These are phyloP conservation scores for Oreochromis niloticus DNA, from an alignment of 2,113 vertebrate species.

Conservation along the genomic window DNA sequence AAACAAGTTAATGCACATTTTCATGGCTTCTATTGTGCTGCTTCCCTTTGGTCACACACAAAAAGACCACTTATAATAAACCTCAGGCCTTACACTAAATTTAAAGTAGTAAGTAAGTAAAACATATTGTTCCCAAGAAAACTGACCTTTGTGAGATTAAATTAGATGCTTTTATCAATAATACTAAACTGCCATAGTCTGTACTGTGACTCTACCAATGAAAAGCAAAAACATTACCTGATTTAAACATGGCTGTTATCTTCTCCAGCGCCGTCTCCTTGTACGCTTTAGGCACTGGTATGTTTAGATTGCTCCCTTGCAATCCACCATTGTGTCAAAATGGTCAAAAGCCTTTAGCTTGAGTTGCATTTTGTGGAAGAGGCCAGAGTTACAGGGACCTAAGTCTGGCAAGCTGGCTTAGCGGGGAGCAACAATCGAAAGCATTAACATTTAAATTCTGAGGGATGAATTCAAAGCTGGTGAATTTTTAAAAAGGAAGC, in stretches of 20 bases:
- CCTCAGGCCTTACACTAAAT: not conserved
- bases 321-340: not conserved
- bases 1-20: not conserved
- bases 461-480: not conserved
- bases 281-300: not conserved
- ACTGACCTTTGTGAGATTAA: not conserved
- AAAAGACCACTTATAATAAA: not conserved
- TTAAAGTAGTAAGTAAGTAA: not conserved
- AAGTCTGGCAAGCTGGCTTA: not conserved
- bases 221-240: not conserved
- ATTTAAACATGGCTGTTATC: not conserved
- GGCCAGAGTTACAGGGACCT: not conserved
- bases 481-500: not conserved
- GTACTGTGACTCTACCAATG: not conserved
- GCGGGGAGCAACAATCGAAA: not conserved
- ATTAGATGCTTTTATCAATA: not conserved
- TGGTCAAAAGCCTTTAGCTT: not conserved
- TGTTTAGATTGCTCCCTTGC: not conserved
- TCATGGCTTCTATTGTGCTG: not conserved
- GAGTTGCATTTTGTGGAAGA: not conserved
- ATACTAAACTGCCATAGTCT: not conserved
- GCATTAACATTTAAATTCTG: not conserved
- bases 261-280: accelerated
- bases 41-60: not conserved
- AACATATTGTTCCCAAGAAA: not conserved